A percentile compares a stretch with the other conserved stretches of the same genome.
Conservation (phyloP, 2,797 vertebrate genomes). For the Urocyon cinereoargenteus region DNA sequence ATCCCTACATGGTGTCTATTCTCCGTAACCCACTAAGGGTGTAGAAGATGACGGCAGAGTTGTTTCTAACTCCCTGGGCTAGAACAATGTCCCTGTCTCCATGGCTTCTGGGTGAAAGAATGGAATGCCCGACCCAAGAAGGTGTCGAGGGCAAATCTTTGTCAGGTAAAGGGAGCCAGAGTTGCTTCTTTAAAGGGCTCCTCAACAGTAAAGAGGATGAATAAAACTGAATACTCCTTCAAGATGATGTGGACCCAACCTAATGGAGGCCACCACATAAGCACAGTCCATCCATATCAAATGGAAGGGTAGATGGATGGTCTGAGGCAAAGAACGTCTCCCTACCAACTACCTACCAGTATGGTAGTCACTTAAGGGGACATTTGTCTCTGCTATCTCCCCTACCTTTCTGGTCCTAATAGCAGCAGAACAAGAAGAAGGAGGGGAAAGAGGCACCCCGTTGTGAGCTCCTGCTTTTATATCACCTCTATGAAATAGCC, state of each 20-base stretch:
- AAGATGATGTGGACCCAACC: neutral
- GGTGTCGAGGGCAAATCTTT: too few species aligned
- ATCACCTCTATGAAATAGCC: neutral
- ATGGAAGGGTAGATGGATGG: neutral
- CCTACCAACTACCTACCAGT: neutral
- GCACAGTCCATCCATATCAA: neutral
- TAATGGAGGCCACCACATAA: neutral
- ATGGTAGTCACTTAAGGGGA: neutral
- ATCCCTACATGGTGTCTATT: too few species aligned
- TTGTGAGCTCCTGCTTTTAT: fast-evolving
- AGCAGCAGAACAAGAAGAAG: neutral
- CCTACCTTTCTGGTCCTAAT: neutral
- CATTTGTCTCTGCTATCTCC: neutral
- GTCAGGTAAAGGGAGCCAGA: neutral
- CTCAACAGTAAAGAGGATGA: neutral
- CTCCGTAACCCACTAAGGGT: too few species aligned
- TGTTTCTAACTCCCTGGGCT: too few species aligned
- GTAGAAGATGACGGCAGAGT: too few species aligned
- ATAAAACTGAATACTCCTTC: neutral
- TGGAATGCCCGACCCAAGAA: too few species aligned
- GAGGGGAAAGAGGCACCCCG: fast-evolving
- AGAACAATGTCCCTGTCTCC: too few species aligned
- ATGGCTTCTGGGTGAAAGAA: too few species aligned
- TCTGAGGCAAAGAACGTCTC: neutral
- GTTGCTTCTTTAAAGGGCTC: neutral